These are phyloP conservation scores for Xiphias gladius DNA, from an alignment of 2,113 vertebrate genomes.

Conservation along the genomic window DNA sequence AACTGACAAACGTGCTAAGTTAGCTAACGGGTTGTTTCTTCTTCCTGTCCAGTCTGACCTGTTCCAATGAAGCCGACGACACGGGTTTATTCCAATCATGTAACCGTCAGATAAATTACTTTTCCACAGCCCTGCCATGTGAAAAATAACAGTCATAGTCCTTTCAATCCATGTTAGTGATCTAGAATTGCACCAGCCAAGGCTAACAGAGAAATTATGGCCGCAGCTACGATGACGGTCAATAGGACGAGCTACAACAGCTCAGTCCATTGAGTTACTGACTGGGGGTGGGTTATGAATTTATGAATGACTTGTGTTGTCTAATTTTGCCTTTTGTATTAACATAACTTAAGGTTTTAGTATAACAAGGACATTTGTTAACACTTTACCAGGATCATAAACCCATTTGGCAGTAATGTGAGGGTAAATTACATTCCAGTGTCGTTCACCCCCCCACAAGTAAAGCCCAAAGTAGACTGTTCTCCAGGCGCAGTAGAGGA, in stretches of 20 bases:
- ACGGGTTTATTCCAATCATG: constrained; percentile 52
- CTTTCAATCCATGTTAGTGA: constrained; percentile 54
- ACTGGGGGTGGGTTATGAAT: neutral
- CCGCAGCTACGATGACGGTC: neutral
- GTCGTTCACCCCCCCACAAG: neutral
- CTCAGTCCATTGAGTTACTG: neutral
- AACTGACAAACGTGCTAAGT: constrained; percentile 34
- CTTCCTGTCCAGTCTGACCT: constrained; percentile 58
- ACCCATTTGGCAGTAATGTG: fast-evolving
- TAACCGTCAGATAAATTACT: constrained; percentile 41
- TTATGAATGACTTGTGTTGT: neutral
- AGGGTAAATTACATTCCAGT: neutral
- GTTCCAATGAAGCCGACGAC: constrained; percentile 54
- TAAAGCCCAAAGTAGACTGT: constrained; percentile 3
- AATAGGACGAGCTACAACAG: constrained; percentile 49
- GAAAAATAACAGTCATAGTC: constrained; percentile 38
- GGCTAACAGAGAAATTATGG: neutral
- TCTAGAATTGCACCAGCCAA: neutral
- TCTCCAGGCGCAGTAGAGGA: neutral
- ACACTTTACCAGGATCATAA: fast-evolving
- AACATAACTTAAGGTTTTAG: fast-evolving
- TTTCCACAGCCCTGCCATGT: constrained; percentile 72
- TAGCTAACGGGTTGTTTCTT: constrained; percentile 37
- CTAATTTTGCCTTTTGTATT: neutral
- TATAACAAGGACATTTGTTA: fast-evolving